Conservation (phyloP, 2,797 vertebrate genomes). For the Channa striata region DNA sequence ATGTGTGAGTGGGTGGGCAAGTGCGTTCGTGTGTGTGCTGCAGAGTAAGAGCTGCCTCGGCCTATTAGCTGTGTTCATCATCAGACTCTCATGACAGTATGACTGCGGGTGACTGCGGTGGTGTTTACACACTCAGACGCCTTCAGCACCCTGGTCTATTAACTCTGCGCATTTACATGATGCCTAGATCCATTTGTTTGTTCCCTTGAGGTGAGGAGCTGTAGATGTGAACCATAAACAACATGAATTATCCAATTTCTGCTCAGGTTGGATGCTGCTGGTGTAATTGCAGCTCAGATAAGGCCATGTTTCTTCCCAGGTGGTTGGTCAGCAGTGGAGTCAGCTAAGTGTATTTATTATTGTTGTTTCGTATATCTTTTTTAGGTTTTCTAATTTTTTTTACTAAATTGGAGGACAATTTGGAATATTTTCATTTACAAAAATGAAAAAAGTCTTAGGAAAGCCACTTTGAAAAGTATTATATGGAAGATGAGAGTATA, state of each 20-base stretch:
- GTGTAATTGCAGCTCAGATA: conserved; percentile 60
- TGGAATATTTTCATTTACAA: too few species aligned
- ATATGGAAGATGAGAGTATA: too few species aligned
- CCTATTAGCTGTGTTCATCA: conserved; percentile 72
- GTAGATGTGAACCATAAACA: conserved; percentile 58
- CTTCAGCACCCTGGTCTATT: conserved; percentile 57
- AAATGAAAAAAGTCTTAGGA: too few species aligned
- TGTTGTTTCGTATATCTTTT: conserved; percentile 5
- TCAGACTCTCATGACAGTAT: conserved; percentile 48
- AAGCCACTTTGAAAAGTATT: too few species aligned
- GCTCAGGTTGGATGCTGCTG: conserved; percentile 48
- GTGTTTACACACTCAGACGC: conserved; percentile 63
- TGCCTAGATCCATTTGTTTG: conserved; percentile 38
- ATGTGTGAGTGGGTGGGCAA: conserved; percentile 8
- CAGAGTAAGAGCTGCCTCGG: conserved; percentile 25
- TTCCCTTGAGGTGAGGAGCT: conserved; percentile 46
- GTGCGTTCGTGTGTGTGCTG: conserved; percentile 25
- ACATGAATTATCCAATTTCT: conserved; percentile 61
- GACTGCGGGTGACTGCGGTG: conserved; percentile 45
- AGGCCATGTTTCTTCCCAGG: conserved; percentile 37
- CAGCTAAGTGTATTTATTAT: conserved; percentile 9
- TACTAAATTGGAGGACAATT: too few species aligned
- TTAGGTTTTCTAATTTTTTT: neutral
- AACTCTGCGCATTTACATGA: conserved; percentile 63
- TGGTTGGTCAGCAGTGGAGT: conserved; percentile 19